Evolutionary conservation across 2,797 vertebrate species (phyloP).

Genomic region (Falco cherrug): DNA sequence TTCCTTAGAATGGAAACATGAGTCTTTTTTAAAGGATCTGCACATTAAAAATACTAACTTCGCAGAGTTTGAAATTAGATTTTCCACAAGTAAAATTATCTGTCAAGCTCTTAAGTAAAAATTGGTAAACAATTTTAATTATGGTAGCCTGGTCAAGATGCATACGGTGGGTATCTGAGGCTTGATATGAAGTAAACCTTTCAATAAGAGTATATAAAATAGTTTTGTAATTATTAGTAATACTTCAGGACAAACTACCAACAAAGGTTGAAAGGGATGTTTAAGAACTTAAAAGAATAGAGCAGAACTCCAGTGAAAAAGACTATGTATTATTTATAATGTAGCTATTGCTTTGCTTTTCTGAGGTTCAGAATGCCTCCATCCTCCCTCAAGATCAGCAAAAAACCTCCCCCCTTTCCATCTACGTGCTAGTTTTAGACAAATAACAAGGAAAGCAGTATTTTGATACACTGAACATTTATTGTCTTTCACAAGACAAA

Average conservation of each 20-base stretch:
- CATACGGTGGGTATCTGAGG: background rate
- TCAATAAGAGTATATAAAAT: background rate
- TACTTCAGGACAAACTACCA: background rate
- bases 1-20: background rate
- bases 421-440: background rate
- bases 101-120: background rate
- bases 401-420: background rate
- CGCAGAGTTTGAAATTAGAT: background rate
- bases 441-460: background rate
- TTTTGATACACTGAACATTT: conserved; percentile 75
- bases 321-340: background rate
- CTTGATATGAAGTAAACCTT: background rate
- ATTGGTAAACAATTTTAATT: background rate
- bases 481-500: conserved; percentile 76
- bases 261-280: background rate
- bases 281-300: background rate
- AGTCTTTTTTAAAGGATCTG: background rate
- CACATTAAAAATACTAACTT: background rate
- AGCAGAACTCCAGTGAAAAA: background rate
- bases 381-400: fast-evolving
- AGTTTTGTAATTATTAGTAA: background rate
- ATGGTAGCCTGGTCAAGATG: background rate
- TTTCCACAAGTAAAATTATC: background rate
- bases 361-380: background rate
- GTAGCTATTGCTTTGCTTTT: background rate